Base-by-base conservation (phyloP, 2,888 invertebrate species). In the Bimastos eiseni region DNA sequence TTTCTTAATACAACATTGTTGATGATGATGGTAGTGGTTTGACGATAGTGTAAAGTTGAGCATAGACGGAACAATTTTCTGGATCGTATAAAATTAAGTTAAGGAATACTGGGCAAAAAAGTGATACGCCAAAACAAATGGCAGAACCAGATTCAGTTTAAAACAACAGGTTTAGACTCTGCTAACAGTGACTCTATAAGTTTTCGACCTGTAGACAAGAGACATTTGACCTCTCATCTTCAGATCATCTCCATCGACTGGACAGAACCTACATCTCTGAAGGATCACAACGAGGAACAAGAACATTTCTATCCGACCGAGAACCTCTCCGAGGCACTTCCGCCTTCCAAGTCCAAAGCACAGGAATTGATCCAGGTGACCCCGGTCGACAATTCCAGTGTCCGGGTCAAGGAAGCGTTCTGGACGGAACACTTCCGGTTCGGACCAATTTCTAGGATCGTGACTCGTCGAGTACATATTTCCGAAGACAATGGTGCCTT, bases 351-450 rank as follows among this genome's bases (percentile, higher is more conserved):
- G 36, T 34, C 84, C 86, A 33, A 90, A 91, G 33, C 38, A 37
- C 83, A 38, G 83, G 34, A 83, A n/a, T 38, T 83, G 33, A 24
- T 83, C 84, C 84, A 90, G 38, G 6, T 37, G 17, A 0, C 34
- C 86, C 13, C 83, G 24, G 24, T 34, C 41, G 34, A 89, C 44
- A 37, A 37, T 37, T 70, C 49, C n/a, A 21, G 34, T 44, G 88
- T 55, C 86, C 15, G 38, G 36, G 38, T 83, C 49, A 34, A 91
- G 90, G 83, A 91, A 91, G 36, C 91, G 90, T 24, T 91, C 91
- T 15, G 91, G 91, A 19, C 83, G 70, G 44, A 91, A 91, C 33
- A 21, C n/a, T 30, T 90, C 91, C 70, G 91, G 91, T 21, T 90
- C 90, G 11, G 30, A 37, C 90, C 90, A 91, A 36, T 36, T 90